Base-by-base conservation (phyloP, 2,888 invertebrate species). In the Lysandra coridon region DNA sequence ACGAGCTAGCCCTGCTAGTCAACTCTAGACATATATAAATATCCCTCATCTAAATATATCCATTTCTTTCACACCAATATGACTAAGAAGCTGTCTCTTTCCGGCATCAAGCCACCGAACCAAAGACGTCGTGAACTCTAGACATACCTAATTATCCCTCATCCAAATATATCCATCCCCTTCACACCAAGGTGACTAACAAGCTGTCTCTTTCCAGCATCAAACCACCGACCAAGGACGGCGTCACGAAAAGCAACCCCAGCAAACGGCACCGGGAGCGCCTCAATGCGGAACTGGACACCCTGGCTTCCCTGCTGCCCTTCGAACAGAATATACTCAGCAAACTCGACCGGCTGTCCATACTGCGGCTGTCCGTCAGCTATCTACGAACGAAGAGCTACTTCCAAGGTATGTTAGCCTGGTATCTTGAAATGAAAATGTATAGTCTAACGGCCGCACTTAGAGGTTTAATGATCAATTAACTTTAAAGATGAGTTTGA, bases 321-420 rank as follows among this genome's bases (percentile, higher is more conserved):
- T 99, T 99, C 95, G 99, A 99, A 93, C 98, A 99, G 95, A 99
- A 98, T 92, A 99, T 99, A 90, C 97, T 99, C 85, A 98, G 98
- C 92, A 99, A 99, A 95, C 95, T 99, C 90, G 99, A 99, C 95
- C 97, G 99, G 87, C 97, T 99, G 84, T 99, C 99, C 90, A 99
- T 99, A 87, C 96, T 99, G 86, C 96, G 99, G 89, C 96, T 99
- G 83, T 99, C 99, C 80, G 99, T 99, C 94, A 99, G 99, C 95
- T 99, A 99, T 93, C 96, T 99, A 86, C 97, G 99, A 87, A 99
- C 99, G 88, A 99, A 99, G 95, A 99, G 99, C 95, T 99, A 99
- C 96, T 99, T 99, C 95, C 99, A 99, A 98, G 99, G 99, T 99
- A 94, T 96, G 96, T 85, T 64, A 4, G 10, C 30, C 23, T 23